Base-by-base conservation (phyloP, 1,140 invertebrate species). In the Aphelinus atriplicis region DNA sequence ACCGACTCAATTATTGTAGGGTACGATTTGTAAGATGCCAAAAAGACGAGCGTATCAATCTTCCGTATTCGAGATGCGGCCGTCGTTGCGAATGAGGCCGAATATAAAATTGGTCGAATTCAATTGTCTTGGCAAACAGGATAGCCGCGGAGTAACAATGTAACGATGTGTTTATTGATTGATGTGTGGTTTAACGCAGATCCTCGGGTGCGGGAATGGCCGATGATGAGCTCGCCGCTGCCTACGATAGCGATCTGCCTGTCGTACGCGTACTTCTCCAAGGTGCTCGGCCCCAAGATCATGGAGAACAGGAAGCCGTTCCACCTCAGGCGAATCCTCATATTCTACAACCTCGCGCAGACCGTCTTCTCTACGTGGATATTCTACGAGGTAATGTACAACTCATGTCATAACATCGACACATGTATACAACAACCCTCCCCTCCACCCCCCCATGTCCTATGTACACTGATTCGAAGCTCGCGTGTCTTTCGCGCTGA, bases 291-390 rank as follows among this genome's bases (percentile, higher is more conserved):
- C 76, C 96, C 96, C 62, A 90, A 89, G 80, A 83, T 96, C 56
- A 98, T 98, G 97, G 93, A 94, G 78, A 94, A 97, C 83, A 90
- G 95, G 71, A 94, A 96, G 88, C 94, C 97, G 48, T 95, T 96
- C 88, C 90, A 97, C 78, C 90, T 98, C 62, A 91, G 95, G 71
- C 89, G 91, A 77, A 82, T 95, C 72, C 92, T 98, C 81, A 92
- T 98, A 79, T 84, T 93, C 72, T 98, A 98, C 87, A 98, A 98
- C 87, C 89, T 95, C 68, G 86, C 94, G 80, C 95, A 98, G 87
- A 96, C 96, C 6, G 79, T 97, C 75, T 95, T 97, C 85, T 96
- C 95, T 82, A 89, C 92, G 53, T 97, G 95, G 94, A 95, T 98
- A 88, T 96, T 96, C 87, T 96, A 96, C 85, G 95, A 96, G 92